Base-by-base conservation (phyloP, 64 coral and sea anemone species). In the Porites australiensis region DNA sequence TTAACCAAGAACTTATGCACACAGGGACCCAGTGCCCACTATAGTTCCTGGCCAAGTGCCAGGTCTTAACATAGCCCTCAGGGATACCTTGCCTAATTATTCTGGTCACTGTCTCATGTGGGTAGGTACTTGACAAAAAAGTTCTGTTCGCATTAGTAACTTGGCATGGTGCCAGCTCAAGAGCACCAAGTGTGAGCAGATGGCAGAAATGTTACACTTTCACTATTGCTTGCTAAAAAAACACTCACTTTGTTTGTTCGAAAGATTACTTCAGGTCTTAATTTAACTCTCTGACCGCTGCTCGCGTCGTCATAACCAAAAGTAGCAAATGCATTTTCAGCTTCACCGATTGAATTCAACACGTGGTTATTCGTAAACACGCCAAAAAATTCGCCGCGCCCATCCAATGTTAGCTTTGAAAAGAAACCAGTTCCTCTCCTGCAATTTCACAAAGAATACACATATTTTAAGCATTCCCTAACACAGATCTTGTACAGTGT, bases 281-380 rank as follows among this genome's bases (percentile, higher is more conserved):
- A 59, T 27, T 71, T 54, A 18, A 98, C 50, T 16, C 13, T 66
- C 21, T 82, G 61, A 18, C 92, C 92, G 13, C 69, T 20, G 14
- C 71, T 72, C 4, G 37, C 22, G 46, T 74, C 90, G 20, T 94
- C 89, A 88, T 98, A 98, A 47, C 50, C 46, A 87, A 98, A 98
- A 2, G 87, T 88, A 18, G 92, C 95, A 2, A 58, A 44, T 44
- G 95, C 93, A 49, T 70, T 57, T 16, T 70, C 18, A 6, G 95
- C 92, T 13, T 98, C 95, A 2, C 12, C 21, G 8, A 14, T 1
- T 13, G 92, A 77, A 11, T 57, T 44, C 23, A 98, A 63, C 67
- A 98, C 95, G 87, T 98, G 95, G 79, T 98, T 94, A 72, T 94
- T 94, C n/a, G 95, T 98, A n/a, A 98, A 94, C 19, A 98, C 79